These are phyloP conservation scores for Drosophila truncata DNA, from an alignment of 1,140 invertebrate species.

Conservation along the genomic window DNA sequence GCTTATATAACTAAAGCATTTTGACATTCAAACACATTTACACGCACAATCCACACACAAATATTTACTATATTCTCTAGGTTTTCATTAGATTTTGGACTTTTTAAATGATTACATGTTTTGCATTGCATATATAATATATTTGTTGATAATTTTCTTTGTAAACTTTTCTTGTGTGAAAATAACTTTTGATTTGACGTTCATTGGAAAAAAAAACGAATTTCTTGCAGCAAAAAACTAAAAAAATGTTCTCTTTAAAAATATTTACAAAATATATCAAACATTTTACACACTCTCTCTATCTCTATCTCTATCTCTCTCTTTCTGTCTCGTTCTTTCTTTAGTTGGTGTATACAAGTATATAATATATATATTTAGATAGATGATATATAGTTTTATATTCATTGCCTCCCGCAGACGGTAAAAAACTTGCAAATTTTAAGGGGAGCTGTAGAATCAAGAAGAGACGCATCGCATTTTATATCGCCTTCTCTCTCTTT, in stretches of 20 bases:
- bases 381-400: slow-evolving; percentile 53
- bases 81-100: slow-evolving; percentile 44
- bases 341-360: slow-evolving; percentile 49
- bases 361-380: slow-evolving; percentile 36
- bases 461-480: slow-evolving; percentile 7
- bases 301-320: slow-evolving; percentile 2
- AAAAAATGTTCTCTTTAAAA: slow-evolving; percentile 25
- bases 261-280: slow-evolving; percentile 60
- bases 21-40: slow-evolving; percentile 74
- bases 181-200: slow-evolving; percentile 56
- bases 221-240: slow-evolving; percentile 17
- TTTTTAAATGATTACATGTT: slow-evolving; percentile 31
- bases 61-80: slow-evolving; percentile 42
- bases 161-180: slow-evolving; percentile 50
- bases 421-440: slow-evolving; percentile 29
- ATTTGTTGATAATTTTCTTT: background rate
- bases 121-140: slow-evolving; percentile 31
- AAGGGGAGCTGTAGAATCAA: slow-evolving; percentile 1
- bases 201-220: slow-evolving; percentile 13
- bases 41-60: slow-evolving; percentile 65
- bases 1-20: slow-evolving; percentile 50
- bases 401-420: slow-evolving; percentile 23
- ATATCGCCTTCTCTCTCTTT: background rate
- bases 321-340: background rate
- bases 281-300: slow-evolving; percentile 25